phyloP scores from a whole-genome alignment of 2,797 vertebrate genomes.

The Moxostoma hubbsi region DNA sequence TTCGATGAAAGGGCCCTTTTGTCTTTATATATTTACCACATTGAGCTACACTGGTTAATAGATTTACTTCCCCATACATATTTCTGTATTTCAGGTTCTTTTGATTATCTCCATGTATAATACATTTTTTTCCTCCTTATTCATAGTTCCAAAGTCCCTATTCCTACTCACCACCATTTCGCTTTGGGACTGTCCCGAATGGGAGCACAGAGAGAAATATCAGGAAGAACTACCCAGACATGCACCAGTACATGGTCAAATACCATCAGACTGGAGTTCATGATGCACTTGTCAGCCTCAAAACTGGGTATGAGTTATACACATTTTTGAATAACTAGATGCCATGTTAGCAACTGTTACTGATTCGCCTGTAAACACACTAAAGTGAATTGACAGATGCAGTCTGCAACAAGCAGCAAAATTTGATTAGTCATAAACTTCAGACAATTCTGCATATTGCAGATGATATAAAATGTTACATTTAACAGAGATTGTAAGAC shows the following conservation, averaged over 20 bases:
- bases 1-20: not conserved
- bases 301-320: slow-evolving; percentile 83
- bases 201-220: slow-evolving; percentile 98
- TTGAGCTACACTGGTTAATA: not conserved
- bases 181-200: slow-evolving; percentile 97
- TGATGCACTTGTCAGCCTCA: slow-evolving; percentile 93
- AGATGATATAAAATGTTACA: too few relatives aligned
- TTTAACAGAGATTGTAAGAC: too few relatives aligned
- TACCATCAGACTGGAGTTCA: slow-evolving; percentile 92
- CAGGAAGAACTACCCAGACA: slow-evolving; percentile 96
- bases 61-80: slow-evolving; percentile 5
- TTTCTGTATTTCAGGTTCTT: slow-evolving; percentile 20
- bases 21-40: slow-evolving; percentile 34
- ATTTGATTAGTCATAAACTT: too few relatives aligned
- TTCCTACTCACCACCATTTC: slow-evolving; percentile 95
- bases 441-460: too few relatives aligned
- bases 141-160: slow-evolving; percentile 93
- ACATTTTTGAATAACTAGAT: too few relatives aligned
- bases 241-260: slow-evolving; percentile 98
- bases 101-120: not conserved
- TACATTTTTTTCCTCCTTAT: slow-evolving; percentile 4
- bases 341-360: too few relatives aligned
- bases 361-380: too few relatives aligned
- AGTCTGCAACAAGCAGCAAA: too few relatives aligned
- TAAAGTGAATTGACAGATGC: too few relatives aligned